These are phyloP conservation scores for Promerops cafer DNA, from an alignment of 2,113 vertebrate species.

Conservation along the genomic window DNA sequence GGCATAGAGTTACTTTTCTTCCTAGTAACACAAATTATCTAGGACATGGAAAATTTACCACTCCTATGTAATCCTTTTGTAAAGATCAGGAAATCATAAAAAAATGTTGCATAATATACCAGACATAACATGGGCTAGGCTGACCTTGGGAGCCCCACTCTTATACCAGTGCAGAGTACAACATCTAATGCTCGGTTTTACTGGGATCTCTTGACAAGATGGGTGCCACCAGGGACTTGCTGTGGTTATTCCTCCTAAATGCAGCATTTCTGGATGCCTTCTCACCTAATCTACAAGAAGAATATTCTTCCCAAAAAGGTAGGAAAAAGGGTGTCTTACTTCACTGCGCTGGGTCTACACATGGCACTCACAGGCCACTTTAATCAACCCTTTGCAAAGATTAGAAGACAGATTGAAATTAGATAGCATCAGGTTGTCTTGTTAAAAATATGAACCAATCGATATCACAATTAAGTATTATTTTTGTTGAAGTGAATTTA, in stretches of 20 bases:
- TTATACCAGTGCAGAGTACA: neutral
- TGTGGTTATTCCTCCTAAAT: neutral
- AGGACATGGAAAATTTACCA: neutral
- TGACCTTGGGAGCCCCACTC: neutral
- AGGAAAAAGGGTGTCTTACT: neutral
- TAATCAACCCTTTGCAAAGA: neutral
- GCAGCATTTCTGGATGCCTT: neutral
- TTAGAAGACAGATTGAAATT: neutral
- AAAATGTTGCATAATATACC: neutral
- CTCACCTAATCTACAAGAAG: neutral
- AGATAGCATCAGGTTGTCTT: neutral
- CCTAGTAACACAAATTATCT: neutral
- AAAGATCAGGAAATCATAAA: neutral
- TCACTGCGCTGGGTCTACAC: rapidly evolving
- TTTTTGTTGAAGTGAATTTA: neutral
- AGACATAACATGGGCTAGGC: neutral
- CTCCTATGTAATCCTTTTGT: neutral
- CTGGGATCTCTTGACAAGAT: neutral
- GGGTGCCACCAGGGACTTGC: neutral
- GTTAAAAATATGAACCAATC: neutral
- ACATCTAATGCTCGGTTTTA: neutral
- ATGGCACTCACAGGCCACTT: neutral
- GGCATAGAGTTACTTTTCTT: neutral
- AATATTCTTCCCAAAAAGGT: neutral
- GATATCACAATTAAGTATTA: neutral